Conservation (phyloP, 1,140 invertebrate genomes). For the Aphis gossypii region DNA sequence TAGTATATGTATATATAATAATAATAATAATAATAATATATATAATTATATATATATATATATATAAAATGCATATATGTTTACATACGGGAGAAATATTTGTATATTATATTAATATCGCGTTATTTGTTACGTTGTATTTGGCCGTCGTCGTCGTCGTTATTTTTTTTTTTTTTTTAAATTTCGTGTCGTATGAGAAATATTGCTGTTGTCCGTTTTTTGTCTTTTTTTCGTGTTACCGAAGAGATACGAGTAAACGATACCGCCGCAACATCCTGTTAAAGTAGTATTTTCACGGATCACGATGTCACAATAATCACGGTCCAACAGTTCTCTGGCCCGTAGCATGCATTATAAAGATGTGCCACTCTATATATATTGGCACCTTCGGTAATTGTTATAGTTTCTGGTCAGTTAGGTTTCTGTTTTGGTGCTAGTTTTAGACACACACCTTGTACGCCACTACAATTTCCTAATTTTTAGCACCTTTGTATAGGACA, state of each 20-base stretch:
- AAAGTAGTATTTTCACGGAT: conserved; percentile 42
- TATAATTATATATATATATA: conserved; percentile 3
- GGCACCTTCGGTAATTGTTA: conserved; percentile 22
- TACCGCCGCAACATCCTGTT: conserved; percentile 3
- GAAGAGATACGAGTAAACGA: conserved; percentile 26
- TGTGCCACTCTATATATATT: neutral
- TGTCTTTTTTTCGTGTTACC: neutral
- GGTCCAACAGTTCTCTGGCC: neutral
- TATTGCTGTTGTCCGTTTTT: neutral
- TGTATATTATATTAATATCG: conserved; percentile 12
- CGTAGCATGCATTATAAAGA: neutral
- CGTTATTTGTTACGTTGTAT: conserved; percentile 21
- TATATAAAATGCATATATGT: neutral
- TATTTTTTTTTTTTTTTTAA: neutral
- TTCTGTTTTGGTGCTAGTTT: neutral
- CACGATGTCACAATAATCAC: conserved; percentile 34
- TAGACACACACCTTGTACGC: neutral
- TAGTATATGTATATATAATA: conserved; percentile 25
- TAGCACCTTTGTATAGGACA: neutral
- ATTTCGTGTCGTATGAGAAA: conserved; percentile 11
- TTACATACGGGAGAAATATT: conserved; percentile 3
- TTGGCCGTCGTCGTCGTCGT: neutral
- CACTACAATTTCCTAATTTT: neutral
- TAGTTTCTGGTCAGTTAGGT: conserved; percentile 44
- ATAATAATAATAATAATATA: neutral